phyloP scores from a whole-genome alignment of 2,113 vertebrate genomes.

The Dendropsophus ebraccatus region DNA sequence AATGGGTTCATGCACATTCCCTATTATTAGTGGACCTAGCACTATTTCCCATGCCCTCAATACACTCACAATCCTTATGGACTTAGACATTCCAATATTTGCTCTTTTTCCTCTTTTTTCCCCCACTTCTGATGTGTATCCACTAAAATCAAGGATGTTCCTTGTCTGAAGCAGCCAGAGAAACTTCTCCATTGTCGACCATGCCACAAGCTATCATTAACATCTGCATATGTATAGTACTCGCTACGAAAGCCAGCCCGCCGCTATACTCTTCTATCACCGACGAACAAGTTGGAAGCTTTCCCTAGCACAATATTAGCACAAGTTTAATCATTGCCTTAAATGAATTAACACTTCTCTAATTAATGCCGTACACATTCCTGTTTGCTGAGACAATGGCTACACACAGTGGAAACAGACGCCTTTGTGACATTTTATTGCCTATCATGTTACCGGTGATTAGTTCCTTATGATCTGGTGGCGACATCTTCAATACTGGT shows the following conservation, averaged over 20 bases:
- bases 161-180: not conserved
- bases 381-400: constrained; percentile 4
- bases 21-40: too few species aligned
- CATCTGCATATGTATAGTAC: not conserved
- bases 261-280: not conserved
- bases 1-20: too few species aligned
- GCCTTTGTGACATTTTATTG: not conserved
- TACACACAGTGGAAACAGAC: constrained; percentile 2
- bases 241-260: not conserved
- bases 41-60: too few species aligned
- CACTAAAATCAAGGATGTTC: not conserved
- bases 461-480: not conserved
- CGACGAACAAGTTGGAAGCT: not conserved
- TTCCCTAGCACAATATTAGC: not conserved
- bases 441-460: constrained; percentile 19
- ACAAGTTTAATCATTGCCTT: constrained; percentile 2
- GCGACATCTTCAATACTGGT: not conserved
- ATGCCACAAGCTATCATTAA: not conserved
- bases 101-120: too few species aligned
- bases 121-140: not conserved
- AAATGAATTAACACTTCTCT: constrained; percentile 18
- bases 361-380: constrained; percentile 12
- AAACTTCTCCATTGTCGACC: not conserved
- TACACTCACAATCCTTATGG: too few species aligned
- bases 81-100: too few species aligned